Base-by-base conservation (phyloP, 2,113 vertebrate genomes). In the Syngnathus scovelli region DNA sequence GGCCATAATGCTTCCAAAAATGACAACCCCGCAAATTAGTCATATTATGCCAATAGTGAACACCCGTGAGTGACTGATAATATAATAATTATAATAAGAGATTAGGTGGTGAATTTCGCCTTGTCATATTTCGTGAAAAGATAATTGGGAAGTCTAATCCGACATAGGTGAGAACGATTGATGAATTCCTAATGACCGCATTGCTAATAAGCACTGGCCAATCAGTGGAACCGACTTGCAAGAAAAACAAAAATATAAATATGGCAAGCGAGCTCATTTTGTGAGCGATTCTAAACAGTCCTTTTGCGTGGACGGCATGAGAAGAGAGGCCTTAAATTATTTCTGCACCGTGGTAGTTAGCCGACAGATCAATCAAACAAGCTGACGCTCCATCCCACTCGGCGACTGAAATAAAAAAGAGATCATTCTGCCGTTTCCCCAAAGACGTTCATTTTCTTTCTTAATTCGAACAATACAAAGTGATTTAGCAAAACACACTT, bases 1-100 rank as follows among this genome's bases (percentile, higher is more conserved):
- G 64, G 39, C 73, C 64, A 41, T 18, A 59, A 72, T 64, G 23
- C 19, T 66, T 67, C 49, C n/a, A 67, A 61, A 61, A 18, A 61
- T 36, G 19, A 36, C 67, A 51, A 64, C 49, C 36, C 51, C 16
- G 49, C 70, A 43, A 59, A n/a, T 68, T 46, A 65, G 80, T 61
- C 66, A 43, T 54, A 16, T 16, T 6, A 9, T 9, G 41, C 41
- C 8, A 7, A 43, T 43, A 2, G 41, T 7, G 41, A 43, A 11
- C 8, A 43, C 11, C 41, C 11, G 44, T 5, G 15, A 46, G 44
- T 46, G 44, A 46, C 5, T 46, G 44, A 16, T 13, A 15, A 33
- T 33, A 33, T 33, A 33, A 33, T 33, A 3, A 33, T 33, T 33
- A 33, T 33, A 33, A 33, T 33, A 33, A 33, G 27, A 33, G 27